Conservation (phyloP, 2,113 vertebrate genomes). For the Caracal caracal region DNA sequence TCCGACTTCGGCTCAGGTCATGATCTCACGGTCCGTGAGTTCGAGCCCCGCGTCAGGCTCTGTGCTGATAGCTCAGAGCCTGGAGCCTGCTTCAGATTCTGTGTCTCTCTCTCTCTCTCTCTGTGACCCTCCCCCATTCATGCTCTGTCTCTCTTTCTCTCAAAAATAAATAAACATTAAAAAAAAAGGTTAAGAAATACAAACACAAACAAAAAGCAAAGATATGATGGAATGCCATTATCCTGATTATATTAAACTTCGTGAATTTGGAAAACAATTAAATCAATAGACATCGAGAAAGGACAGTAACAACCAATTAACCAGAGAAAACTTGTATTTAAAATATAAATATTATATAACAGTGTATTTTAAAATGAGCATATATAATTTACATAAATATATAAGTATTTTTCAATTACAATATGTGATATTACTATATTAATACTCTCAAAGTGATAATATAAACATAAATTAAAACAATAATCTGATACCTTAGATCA, state of each 20-base stretch:
- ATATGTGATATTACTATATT: background rate
- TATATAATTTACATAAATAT: background rate
- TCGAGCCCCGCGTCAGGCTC: accelerated
- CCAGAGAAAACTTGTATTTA: background rate
- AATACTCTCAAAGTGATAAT: background rate
- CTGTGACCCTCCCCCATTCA: background rate
- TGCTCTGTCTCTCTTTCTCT: background rate
- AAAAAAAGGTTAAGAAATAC: background rate
- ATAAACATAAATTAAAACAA: background rate
- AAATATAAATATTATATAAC: background rate
- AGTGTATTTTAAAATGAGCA: background rate
- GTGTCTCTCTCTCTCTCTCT: too few species aligned
- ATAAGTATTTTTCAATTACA: background rate
- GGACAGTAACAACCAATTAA: background rate
- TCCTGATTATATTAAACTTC: background rate
- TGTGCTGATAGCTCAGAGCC: too few species aligned
- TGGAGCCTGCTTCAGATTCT: too few species aligned
- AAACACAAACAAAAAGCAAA: background rate
- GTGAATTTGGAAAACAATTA: background rate
- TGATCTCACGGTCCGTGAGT: too few species aligned
- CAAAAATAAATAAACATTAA: background rate
- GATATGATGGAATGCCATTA: too few species aligned
- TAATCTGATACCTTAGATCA: background rate
- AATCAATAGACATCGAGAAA: background rate
- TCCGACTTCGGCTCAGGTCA: background rate